phyloP scores from a whole-genome alignment of 2,888 invertebrate species.

The Aspidiotus rigidus region DNA sequence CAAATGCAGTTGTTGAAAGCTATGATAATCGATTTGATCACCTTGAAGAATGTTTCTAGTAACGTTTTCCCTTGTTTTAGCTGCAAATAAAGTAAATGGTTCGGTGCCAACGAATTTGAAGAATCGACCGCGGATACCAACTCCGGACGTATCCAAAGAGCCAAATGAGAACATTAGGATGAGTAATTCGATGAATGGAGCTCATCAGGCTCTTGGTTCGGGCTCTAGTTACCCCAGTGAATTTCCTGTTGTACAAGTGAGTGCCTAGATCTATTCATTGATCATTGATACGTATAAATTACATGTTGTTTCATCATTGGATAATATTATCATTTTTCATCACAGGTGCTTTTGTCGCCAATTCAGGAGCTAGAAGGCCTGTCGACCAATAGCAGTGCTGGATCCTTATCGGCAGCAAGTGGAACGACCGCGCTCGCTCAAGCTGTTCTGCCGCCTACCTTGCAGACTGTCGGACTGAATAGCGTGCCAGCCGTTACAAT shows the following conservation, averaged over 20 bases:
- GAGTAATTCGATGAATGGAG: conserved; percentile 26
- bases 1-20: too few species aligned
- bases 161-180: conserved; percentile 41
- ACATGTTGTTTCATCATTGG: background rate
- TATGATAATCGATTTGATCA: too few species aligned
- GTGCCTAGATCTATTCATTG: background rate
- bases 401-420: conserved; percentile 12
- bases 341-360: conserved; percentile 66
- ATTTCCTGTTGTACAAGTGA: conserved; percentile 38
- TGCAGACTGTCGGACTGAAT: conserved; percentile 42
- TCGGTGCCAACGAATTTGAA: conserved; percentile 58
- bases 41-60: too few species aligned
- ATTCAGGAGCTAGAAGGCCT: conserved; percentile 65
- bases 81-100: conserved; percentile 61
- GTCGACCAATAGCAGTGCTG: conserved; percentile 17
- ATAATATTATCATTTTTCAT: background rate
- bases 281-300: background rate
- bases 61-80: conserved; percentile 39
- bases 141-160: conserved; percentile 78
- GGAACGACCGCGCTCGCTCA: conserved; percentile 65
- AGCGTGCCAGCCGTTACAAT: conserved; percentile 46
- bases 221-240: conserved; percentile 25
- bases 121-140: conserved; percentile 77
- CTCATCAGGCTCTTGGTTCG: conserved; percentile 20
- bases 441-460: conserved; percentile 59